These are phyloP conservation scores for Nycteola revayana DNA, from an alignment of 2,888 invertebrate species.

Conservation along the genomic window DNA sequence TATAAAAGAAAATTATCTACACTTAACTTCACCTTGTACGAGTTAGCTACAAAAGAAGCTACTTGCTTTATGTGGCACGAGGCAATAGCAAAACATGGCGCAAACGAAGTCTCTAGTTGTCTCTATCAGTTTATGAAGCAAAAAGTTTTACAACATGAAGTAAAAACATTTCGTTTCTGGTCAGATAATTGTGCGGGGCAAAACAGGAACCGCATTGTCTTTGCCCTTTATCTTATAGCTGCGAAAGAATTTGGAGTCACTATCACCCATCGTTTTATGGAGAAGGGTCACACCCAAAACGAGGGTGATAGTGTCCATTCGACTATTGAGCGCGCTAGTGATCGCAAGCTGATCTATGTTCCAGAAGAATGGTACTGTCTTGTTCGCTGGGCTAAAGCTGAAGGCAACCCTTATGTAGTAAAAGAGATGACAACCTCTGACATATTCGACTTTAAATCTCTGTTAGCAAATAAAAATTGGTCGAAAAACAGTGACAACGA, in stretches of 20 bases:
- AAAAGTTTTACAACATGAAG: slow-evolving; percentile 4
- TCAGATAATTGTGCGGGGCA: slow-evolving; percentile 8
- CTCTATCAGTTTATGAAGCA: slow-evolving; percentile 3
- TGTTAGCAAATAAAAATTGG: slow-evolving; percentile 11
- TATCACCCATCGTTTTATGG: slow-evolving; percentile 6
- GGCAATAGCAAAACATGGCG: slow-evolving; percentile 6
- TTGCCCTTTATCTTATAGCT: slow-evolving; percentile 5
- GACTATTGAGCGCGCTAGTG: neutral
- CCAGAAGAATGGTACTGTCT: slow-evolving; percentile 4
- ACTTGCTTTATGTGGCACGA: slow-evolving; percentile 10
- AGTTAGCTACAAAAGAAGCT: slow-evolving; percentile 3
- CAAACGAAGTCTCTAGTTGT: slow-evolving; percentile 5
- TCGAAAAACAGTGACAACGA: slow-evolving; percentile 14
- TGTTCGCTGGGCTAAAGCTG: slow-evolving; percentile 5
- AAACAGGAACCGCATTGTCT: slow-evolving; percentile 6
- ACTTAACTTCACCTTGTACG: slow-evolving; percentile 13
- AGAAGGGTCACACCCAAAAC: slow-evolving; percentile 8
- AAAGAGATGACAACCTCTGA: slow-evolving; percentile 1
- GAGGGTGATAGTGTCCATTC: slow-evolving; percentile 4
- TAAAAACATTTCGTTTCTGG: slow-evolving; percentile 5
- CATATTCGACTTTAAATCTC: slow-evolving; percentile 1
- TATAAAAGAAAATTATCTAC: slow-evolving; percentile 13
- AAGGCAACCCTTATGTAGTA: slow-evolving; percentile 1
- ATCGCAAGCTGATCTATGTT: slow-evolving; percentile 1
- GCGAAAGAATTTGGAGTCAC: slow-evolving; percentile 7